phyloP scores from a whole-genome alignment of 2,888 invertebrate species.

The Phanerotoma sp. region DNA sequence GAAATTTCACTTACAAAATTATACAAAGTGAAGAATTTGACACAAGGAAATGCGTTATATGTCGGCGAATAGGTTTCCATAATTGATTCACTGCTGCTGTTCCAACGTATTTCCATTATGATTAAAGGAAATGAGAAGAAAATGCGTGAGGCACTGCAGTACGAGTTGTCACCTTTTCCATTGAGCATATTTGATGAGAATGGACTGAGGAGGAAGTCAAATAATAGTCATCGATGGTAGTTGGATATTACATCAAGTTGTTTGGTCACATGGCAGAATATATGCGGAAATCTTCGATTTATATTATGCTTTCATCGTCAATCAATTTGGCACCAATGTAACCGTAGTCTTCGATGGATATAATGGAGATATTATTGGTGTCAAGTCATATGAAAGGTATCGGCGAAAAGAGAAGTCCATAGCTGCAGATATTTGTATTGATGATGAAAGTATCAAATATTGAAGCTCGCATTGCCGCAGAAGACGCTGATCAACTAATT shows the following conservation, averaged over 20 bases:
- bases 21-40: neutral
- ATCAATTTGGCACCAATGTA: slow-evolving; percentile 13
- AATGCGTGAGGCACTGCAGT: slow-evolving; percentile 21
- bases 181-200: slow-evolving; percentile 29
- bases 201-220: slow-evolving; percentile 29
- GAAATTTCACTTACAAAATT: neutral
- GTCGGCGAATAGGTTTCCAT: too few relatives aligned
- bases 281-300: slow-evolving; percentile 16
- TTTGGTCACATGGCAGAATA: slow-evolving; percentile 23
- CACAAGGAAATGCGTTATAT: neutral
- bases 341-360: slow-evolving; percentile 33
- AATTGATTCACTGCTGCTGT: slow-evolving; percentile 18
- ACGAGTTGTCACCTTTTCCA: slow-evolving; percentile 34
- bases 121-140: slow-evolving; percentile 30
- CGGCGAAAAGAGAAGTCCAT: slow-evolving; percentile 15
- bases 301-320: slow-evolving; percentile 7
- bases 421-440: neutral
- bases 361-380: slow-evolving; percentile 16
- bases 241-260: slow-evolving; percentile 23
- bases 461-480: too few relatives aligned
- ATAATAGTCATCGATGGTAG: slow-evolving; percentile 30
- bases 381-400: slow-evolving; percentile 30
- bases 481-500: too few relatives aligned
- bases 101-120: slow-evolving; percentile 33
- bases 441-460: neutral